Conservation (phyloP, 1,140 invertebrate species). For the Drosophila pandora region DNA sequence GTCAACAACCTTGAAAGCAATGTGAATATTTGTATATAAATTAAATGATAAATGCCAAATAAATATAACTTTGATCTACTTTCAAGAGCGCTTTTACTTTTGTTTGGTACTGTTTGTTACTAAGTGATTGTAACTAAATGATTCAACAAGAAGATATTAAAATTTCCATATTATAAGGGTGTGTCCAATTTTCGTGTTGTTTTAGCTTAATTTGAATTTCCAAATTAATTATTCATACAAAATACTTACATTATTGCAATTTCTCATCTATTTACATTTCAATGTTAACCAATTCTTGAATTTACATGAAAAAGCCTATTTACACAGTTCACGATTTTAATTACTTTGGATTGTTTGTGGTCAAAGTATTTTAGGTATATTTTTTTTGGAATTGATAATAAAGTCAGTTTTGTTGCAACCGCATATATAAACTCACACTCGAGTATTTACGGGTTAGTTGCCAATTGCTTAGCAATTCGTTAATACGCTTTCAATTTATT, state of each 20-base stretch:
- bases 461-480: conserved; percentile 61
- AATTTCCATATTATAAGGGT: background rate
- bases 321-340: conserved; percentile 68
- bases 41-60: too few relatives aligned
- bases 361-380: conserved; percentile 67
- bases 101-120: too few relatives aligned
- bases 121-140: too few relatives aligned
- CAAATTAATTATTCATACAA: conserved; percentile 14
- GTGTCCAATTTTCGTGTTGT: background rate
- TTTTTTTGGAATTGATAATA: conserved; percentile 65
- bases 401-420: conserved; percentile 3
- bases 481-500: conserved; percentile 36
- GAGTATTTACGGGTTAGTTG: conserved; percentile 57
- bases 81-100: too few relatives aligned
- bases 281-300: conserved; percentile 7
- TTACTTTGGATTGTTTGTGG: conserved; percentile 57
- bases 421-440: conserved; percentile 64
- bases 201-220: background rate
- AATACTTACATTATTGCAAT: conserved; percentile 21
- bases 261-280: background rate
- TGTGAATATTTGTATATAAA: too few relatives aligned
- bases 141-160: too few relatives aligned
- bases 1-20: too few relatives aligned
- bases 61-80: too few relatives aligned
- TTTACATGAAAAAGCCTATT: conserved; percentile 39